Evolutionary conservation across 2,797 vertebrate species (phyloP), one percentile per base, ranked within the genome.

Genomic region (Xerus rutilus): DNA sequence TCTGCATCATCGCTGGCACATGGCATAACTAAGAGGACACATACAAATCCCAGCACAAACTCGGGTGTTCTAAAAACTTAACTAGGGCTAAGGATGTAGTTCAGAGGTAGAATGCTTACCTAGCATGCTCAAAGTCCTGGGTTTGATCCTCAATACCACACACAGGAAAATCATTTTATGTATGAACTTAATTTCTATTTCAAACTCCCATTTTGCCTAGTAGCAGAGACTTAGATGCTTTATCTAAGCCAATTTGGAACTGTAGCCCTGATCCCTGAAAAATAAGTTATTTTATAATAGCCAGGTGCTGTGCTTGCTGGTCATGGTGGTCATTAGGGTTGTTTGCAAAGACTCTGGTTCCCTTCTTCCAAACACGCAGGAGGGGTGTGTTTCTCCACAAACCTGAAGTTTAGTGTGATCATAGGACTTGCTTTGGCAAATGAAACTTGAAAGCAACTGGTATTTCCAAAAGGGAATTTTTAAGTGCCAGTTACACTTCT

Each of bases 381-480:
- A 35, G 12, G n/a, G 32, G 2, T 70, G 20, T 45, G 23, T 25
- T 86, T 69, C 45, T 59, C 21, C 35, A 35, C 5, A 49, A 21
- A 21, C 20, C 90, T 39, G 13, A 87, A 77, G 32, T 30, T 69
- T 17, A 90, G 13, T 13, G 21, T 79, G 39, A 39, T 14, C 30
- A 39, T 1, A 5, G 47, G 65, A 73, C 21, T 52, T 89, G 47
- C 25, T 89, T 45, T 74, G n/a, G 67, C 39, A 92, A 94, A 81
- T 82, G 35, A 69, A 54, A 59, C 21, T 4, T 30, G 12, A 14
- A 28, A 79, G 14, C 65, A 67, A 73, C 12, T 54, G 52, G 13
- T 43, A 28, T 76, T 87, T 91, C 52, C 77, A 77, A 54, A 79
- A 93, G 54, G 59, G 85, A 74, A 57, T n/a, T 77, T 57, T 64